Conservation (phyloP, 2,888 invertebrate genomes). For the Thymelicus lineola region DNA sequence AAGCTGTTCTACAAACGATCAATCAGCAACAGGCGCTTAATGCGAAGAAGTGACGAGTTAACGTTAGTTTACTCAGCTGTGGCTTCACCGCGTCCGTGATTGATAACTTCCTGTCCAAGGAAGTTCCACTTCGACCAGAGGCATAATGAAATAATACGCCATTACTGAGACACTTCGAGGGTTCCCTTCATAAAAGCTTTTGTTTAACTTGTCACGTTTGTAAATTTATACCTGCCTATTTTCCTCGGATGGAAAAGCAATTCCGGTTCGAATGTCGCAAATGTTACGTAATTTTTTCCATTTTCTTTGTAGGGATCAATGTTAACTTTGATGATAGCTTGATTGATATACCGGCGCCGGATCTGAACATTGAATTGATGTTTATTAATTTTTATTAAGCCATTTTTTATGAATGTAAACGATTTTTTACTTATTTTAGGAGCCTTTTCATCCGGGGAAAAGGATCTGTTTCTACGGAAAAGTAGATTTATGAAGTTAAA, state of each 20-base stretch:
- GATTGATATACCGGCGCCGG: background rate
- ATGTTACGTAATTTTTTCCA: background rate
- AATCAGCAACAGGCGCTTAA: conserved; percentile 57
- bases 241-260: background rate
- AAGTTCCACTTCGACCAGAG: conserved; percentile 48
- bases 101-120: conserved; percentile 49
- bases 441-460: too few species aligned
- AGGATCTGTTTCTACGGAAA: too few species aligned
- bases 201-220: conserved; percentile 1
- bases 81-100: conserved; percentile 47
- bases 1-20: conserved; percentile 52
- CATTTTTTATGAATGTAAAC: too few species aligned
- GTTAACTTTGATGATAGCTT: background rate
- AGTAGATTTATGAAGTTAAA: too few species aligned
- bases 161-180: conserved; percentile 38
- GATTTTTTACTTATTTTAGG: too few species aligned
- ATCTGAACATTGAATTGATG: background rate
- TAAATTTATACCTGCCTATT: background rate
- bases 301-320: background rate
- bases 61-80: conserved; percentile 52
- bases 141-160: conserved; percentile 48
- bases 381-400: too few species aligned
- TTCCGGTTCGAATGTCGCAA: background rate
- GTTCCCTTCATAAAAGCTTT: background rate
- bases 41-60: conserved; percentile 52